phyloP scores from a whole-genome alignment of 2,888 invertebrate species.

The Miltochrista miniata region DNA sequence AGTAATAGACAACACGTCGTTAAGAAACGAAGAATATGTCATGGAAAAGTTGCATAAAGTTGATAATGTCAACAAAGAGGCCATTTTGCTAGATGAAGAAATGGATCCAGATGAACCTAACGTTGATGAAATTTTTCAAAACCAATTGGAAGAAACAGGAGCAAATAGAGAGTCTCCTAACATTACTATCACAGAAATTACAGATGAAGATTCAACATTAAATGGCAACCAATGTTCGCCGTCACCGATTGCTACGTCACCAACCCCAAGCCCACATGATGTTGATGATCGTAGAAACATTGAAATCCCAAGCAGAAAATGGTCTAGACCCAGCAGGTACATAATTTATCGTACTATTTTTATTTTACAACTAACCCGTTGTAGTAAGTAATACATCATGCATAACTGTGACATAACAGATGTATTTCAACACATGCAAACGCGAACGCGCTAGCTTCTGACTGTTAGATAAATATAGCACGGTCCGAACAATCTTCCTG shows the following conservation, averaged over 20 bases:
- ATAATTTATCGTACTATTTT: slow-evolving; percentile 41
- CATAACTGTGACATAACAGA: slow-evolving; percentile 72
- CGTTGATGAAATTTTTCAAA: slow-evolving; percentile 73
- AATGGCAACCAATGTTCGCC: slow-evolving; percentile 54
- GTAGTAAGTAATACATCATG: slow-evolving; percentile 36
- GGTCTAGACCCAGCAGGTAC: slow-evolving; percentile 79
- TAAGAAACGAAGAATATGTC: slow-evolving; percentile 66
- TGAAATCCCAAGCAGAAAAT: slow-evolving; percentile 59
- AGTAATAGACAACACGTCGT: slow-evolving; percentile 63
- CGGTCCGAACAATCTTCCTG: slow-evolving; percentile 71
- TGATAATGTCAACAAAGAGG: slow-evolving; percentile 62
- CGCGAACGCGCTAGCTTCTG: slow-evolving; percentile 78
- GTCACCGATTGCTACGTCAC: slow-evolving; percentile 71
- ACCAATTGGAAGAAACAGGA: slow-evolving; percentile 65
- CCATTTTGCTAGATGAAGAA: slow-evolving; percentile 65
- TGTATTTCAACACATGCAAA: slow-evolving; percentile 68
- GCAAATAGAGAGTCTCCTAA: slow-evolving; percentile 69
- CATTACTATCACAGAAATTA: slow-evolving; percentile 78
- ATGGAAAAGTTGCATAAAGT: slow-evolving; percentile 75
- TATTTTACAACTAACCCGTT: slow-evolving; percentile 31
- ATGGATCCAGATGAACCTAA: slow-evolving; percentile 73
- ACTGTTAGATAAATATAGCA: slow-evolving; percentile 78
- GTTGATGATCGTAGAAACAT: slow-evolving; percentile 52
- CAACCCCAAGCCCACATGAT: slow-evolving; percentile 69
- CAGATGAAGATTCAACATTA: slow-evolving; percentile 63